A percentile compares a stretch with the other conserved stretches of the same genome.
These are phyloP conservation scores for Callaeas wilsoni DNA, from an alignment of 2,113 vertebrate genomes.

Conservation along the genomic window DNA sequence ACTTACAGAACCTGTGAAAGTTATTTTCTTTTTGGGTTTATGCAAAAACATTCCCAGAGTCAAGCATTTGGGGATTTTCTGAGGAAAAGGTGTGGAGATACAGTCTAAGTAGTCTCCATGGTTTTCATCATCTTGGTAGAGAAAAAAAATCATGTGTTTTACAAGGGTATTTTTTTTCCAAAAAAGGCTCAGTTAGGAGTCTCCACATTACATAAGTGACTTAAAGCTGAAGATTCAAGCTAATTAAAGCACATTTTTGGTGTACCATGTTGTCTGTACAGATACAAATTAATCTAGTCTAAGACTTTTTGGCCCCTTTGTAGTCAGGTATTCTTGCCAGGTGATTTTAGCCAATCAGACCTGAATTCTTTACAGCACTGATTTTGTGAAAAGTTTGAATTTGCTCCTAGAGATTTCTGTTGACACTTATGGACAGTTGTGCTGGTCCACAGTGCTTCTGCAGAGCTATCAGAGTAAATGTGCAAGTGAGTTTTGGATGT, in stretches of 20 bases:
- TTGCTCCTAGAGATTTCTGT: background rate
- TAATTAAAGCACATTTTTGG: background rate
- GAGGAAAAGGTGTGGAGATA: background rate
- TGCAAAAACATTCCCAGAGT: background rate
- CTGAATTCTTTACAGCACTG: background rate
- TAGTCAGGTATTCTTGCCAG: background rate
- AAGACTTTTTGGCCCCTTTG: background rate
- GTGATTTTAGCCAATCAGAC: background rate
- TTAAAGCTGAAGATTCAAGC: background rate
- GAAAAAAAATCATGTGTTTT: background rate
- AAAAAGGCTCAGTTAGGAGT: background rate
- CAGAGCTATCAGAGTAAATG: background rate
- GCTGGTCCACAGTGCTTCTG: background rate
- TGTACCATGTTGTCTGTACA: background rate
- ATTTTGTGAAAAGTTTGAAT: background rate
- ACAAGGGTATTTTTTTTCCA: background rate
- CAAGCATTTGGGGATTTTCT: background rate
- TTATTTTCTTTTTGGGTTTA: background rate
- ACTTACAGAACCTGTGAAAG: background rate
- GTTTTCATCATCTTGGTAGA: background rate
- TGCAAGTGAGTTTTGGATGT: background rate
- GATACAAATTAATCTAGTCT: background rate
- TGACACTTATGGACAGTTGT: background rate
- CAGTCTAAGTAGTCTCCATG: background rate
- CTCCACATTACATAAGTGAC: background rate